Base-by-base conservation (phyloP, 2,797 vertebrate species). In the Pogonophryne albipinna region DNA sequence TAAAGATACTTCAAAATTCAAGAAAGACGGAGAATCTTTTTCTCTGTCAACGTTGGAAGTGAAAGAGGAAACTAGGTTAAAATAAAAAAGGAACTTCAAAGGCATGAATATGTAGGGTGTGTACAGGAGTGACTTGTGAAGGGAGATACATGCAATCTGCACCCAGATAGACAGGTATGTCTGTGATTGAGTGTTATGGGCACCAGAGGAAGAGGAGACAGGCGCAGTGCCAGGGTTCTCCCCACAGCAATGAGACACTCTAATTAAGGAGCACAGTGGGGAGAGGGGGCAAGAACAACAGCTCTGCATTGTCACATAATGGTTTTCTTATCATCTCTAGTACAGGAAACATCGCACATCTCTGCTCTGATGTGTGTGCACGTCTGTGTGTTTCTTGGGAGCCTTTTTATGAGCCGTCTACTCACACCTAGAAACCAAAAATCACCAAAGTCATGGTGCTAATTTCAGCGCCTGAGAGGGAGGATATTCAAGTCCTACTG, bases 181-280 rank as follows among this genome's bases (percentile, higher is more conserved):
- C 71, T 84, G 79, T 74, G 83, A 85, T 71, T 74, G 85, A 79
- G 67, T 62, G 64, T 45, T 78, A 84, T 75, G 47, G 66, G 71
- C 73, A 84, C 31, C 68, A 77, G 72, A 85, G 78, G 74, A 87
- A 61, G 79, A 83, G 79, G 57, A 84, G 82, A 73, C 66, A 82
- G 86, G 79, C 64, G 7, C 71, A 73, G 82, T 91, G 91, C 90
- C 92, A 94, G 78, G 83, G 85, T 78, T 88, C 88, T 82, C 85
- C 85, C 87, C 82, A 78, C 85, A 87, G 87, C 79, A 79, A 87
- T 23, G 83, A 92, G 87, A 89, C 86, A 84, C 86, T 89, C 87
- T 94, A 94, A 94, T 94, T 94, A 94, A 91, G 90, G 84, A 91
- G 91, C 91, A 80, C 85, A 81, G 86, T 91, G 76, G 87, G 89